These are phyloP conservation scores for Melanostigma gelatinosum DNA, from an alignment of 2,113 vertebrate genomes.

Conservation along the genomic window DNA sequence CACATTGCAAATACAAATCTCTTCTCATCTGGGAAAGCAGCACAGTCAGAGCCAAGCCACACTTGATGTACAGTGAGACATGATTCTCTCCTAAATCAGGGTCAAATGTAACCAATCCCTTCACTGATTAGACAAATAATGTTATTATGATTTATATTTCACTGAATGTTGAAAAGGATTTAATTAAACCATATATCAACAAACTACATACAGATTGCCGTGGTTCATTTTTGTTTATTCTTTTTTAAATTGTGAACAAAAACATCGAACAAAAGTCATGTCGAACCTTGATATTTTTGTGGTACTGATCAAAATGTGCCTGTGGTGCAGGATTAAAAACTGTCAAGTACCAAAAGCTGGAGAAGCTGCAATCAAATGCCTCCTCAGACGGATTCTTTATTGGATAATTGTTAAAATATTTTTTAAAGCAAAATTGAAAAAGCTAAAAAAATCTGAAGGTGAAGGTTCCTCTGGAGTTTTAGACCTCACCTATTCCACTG, in stretches of 20 bases:
- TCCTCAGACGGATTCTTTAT: not conserved
- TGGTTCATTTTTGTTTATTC: not conserved
- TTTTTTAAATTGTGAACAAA: not conserved
- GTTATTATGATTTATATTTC: not conserved
- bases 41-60: constrained; percentile 7
- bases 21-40: constrained; percentile 6
- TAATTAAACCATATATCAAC: constrained; percentile 3
- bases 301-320: not conserved
- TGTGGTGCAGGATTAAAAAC: not conserved
- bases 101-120: not conserved
- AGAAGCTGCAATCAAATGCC: not conserved
- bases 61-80: not conserved
- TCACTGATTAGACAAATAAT: not conserved
- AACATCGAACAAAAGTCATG: constrained; percentile 6
- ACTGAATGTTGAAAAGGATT: not conserved
- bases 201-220: not conserved
- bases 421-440: not conserved
- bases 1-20: constrained; percentile 49
- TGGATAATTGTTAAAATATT: not conserved
- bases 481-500: too few relatives aligned
- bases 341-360: not conserved
- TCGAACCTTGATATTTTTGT: not conserved
- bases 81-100: constrained; percentile 31
- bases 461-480: too few relatives aligned
- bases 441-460: too few relatives aligned